Evolutionary conservation across 2,888 invertebrate species (phyloP), one percentile per base, ranked within the genome.

Genomic region (Agriopis aurantiaria): DNA sequence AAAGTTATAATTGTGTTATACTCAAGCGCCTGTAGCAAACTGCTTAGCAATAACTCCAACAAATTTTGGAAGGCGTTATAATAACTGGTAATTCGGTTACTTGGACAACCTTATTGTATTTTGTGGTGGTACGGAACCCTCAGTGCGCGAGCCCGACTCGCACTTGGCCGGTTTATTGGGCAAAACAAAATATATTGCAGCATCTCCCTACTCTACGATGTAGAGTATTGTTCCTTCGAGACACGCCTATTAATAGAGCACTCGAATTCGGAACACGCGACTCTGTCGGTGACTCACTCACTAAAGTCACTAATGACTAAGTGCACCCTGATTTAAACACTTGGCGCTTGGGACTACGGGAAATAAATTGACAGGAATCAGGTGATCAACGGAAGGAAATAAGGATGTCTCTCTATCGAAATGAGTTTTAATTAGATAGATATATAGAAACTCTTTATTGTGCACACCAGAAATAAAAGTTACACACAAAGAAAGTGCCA

Each of bases 291-390:
- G 69, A 69, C 45, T 69, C 69, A 69, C 68, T 59, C 58, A 9
- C 69, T 55, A 60, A 60, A 65, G 65, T 59, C 58, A 9, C 69
- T 55, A 60, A 60, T 69, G 65, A 69, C 65, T 65, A 65, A 65
- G 48, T 64, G 55, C 68, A 55, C 49, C 63, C 46, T 68, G 41
- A 56, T 67, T 67, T 67, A 62, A 41, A 62, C 17, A 33, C 48
- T 12, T 12, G 11, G 17, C 11, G 45, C 45, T 57, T 23, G 41
- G 23, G 53, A 53, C 53, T 23, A 10, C 7, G 12, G 8, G 33
- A 11, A 40, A 14, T 7, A 41, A 55, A 56, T n/a, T 14, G 14
- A 56, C 14, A 11, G 17, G 45, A 43, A 17, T 14, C 14, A 17
- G 14, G 45, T 17, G 57, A 56, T 4, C 4, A 17, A 43, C 43